Base-by-base conservation (phyloP, 1,140 invertebrate species). In the Sinonovacula constricta region DNA sequence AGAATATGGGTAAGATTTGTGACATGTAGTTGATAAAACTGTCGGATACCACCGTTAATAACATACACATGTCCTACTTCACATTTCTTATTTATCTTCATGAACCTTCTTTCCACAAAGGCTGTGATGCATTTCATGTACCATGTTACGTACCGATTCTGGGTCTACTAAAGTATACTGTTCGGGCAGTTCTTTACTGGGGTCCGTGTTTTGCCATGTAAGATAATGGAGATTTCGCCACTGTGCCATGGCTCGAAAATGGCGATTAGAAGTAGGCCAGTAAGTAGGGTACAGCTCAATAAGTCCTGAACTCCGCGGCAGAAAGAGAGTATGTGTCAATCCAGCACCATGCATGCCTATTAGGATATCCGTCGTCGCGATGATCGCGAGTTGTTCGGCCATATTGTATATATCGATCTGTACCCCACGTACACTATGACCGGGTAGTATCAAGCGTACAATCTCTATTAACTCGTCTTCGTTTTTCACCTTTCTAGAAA, bases 281-380 rank as follows among this genome's bases (percentile, higher is more conserved):
- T 90, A 89, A 22, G 72, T 84, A 0, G 89, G 88, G 57, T 93
- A 97, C 94, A 99, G 89, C 93, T 99, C 98, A 92, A 99, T 97
- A 28, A 99, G 93, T 45, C 94, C 95, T 30, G 96, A 97, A 96
- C 97, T 98, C 89, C 97, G 95, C 0, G 98, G 98, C 81, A 99
- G 91, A 91, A 99, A 99, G 67, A 99, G 91, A 26, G 97, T 90
- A 92, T 99, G 97, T 0, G 97, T 97, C 22, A 99, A 89, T 0
- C 98, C 98, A 75, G 98, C 97, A 22, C 98, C 98, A 91, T 99
- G 98, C 92, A 99, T 98, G 26, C 98, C 98, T 86, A 99, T 95
- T 68, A 99, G 94, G 80, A 99, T 94, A 91, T 99, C 97, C 0
- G 96, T 94, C 83, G 97, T 96, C 51, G 80, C 57, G 10, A 89